A percentile compares a stretch with the other conserved stretches of the same genome.
Conservation (phyloP, 2,888 invertebrate genomes). For the Drosophila barbarae region DNA sequence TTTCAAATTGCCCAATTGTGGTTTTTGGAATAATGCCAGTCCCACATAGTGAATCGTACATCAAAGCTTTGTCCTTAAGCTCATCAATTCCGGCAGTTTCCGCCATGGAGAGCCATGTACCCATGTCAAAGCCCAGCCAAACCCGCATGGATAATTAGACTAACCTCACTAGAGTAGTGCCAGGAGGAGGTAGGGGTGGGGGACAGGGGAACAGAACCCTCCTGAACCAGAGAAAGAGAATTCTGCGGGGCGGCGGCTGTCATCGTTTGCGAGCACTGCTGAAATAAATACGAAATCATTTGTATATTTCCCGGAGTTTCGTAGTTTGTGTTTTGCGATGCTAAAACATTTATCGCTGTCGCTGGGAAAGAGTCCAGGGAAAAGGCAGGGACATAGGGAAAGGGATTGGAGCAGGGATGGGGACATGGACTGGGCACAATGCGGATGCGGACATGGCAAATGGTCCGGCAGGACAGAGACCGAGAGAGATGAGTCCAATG, state of each 20-base stretch:
- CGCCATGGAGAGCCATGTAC: slow-evolving; percentile 2
- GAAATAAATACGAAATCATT: slow-evolving; percentile 76
- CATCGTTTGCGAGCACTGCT: slow-evolving; percentile 44
- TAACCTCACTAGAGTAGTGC: slow-evolving; percentile 27
- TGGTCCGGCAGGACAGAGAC: slow-evolving; percentile 60
- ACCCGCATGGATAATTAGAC: slow-evolving; percentile 43
- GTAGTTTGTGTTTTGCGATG: slow-evolving; percentile 73
- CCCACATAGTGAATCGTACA: slow-evolving; percentile 7
- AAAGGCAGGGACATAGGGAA: slow-evolving; percentile 34
- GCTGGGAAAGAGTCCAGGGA: slow-evolving; percentile 41
- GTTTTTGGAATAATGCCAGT: slow-evolving; percentile 2
- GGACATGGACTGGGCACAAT: slow-evolving; percentile 28
- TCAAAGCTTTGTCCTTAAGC: slow-evolving; percentile 16
- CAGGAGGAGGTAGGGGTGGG: background rate
- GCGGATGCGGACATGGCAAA: slow-evolving; percentile 73
- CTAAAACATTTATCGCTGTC: slow-evolving; percentile 74
- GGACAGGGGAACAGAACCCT: background rate
- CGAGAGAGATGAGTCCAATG: slow-evolving; percentile 46
- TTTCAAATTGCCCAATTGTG: background rate
- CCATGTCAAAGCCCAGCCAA: slow-evolving; percentile 13
- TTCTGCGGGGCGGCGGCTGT: slow-evolving; percentile 24
- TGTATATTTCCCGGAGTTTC: slow-evolving; percentile 72
- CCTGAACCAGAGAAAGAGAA: slow-evolving; percentile 30
- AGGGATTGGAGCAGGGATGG: slow-evolving; percentile 1
- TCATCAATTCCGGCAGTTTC: slow-evolving; percentile 19